Evolutionary conservation across 2,113 vertebrate species (phyloP).

Genomic region (Leptodactylus fuscus): DNA sequence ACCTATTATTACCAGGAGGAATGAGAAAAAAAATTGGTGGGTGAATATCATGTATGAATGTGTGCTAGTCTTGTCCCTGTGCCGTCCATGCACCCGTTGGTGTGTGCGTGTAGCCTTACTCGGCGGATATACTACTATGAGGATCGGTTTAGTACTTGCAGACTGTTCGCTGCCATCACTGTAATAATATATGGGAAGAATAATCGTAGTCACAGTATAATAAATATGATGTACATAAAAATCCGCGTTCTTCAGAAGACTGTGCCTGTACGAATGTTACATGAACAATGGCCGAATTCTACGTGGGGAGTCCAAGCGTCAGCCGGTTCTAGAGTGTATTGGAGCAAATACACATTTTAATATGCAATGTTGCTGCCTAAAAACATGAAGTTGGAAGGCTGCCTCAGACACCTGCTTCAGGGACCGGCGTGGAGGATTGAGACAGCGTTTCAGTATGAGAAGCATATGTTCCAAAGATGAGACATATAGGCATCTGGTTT

Average conservation of each 20-base stretch:
- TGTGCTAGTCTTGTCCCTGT: no score
- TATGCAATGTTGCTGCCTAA: conserved; percentile 20
- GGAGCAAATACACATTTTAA: conserved; percentile 47
- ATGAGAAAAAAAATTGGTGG: no score
- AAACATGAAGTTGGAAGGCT: conserved; percentile 39
- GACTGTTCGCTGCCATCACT: no score
- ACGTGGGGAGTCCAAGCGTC: conserved; percentile 21
- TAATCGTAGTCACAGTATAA: background rate
- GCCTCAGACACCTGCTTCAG: conserved; percentile 46
- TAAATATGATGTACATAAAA: background rate
- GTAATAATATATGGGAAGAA: background rate
- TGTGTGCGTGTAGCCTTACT: no score
- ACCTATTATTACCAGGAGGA: no score
- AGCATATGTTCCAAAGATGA: conserved; percentile 44
- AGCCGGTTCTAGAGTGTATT: conserved; percentile 35
- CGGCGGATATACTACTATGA: no score
- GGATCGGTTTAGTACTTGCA: no score
- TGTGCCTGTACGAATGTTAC: background rate
- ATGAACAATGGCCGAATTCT: conserved; percentile 33
- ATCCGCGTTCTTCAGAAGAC: background rate
- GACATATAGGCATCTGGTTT: conserved; percentile 48
- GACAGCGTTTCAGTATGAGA: conserved; percentile 17
- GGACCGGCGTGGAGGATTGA: conserved; percentile 20
- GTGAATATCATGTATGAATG: no score
- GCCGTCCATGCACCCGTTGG: no score